phyloP scores from a whole-genome alignment of 2,888 invertebrate genomes.

The Cremastinae sp. region DNA sequence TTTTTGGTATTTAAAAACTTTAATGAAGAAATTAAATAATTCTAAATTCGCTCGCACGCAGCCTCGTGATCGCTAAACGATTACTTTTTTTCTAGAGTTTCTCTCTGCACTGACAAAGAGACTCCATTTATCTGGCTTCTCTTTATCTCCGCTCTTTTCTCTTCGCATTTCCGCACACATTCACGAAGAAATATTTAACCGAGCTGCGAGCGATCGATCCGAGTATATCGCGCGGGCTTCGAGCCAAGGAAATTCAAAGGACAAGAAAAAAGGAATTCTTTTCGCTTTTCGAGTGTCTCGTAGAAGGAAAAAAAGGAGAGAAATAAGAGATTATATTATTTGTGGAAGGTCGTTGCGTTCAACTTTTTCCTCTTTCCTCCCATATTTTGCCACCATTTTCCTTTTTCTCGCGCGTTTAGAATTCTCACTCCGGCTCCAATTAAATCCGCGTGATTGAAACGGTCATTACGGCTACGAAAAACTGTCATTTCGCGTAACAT shows the following conservation, averaged over 20 bases:
- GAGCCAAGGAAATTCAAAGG: background rate
- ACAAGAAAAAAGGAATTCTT: too few species aligned
- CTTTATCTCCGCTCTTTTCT: slow-evolving; percentile 41
- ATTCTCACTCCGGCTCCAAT: background rate
- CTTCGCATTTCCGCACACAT: slow-evolving; percentile 10
- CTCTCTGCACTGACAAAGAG: too few species aligned
- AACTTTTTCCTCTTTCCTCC: background rate
- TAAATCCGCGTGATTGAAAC: slow-evolving; percentile 3
- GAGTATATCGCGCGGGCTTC: slow-evolving; percentile 22
- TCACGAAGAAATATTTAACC: background rate
- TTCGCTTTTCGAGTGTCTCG: background rate
- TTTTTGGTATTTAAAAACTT: too few species aligned
- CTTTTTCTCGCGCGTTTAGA: background rate
- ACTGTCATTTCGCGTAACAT: slow-evolving; percentile 1
- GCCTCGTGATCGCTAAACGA: too few species aligned
- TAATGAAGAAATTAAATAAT: too few species aligned
- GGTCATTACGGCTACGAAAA: slow-evolving; percentile 38
- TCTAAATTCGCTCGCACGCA: too few species aligned
- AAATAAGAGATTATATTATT: background rate
- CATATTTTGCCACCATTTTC: background rate
- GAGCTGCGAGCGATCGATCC: slow-evolving; percentile 45
- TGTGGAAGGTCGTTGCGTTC: background rate
- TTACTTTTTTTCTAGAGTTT: background rate
- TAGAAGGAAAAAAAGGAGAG: background rate
- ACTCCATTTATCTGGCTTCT: slow-evolving; percentile 15